Percentiles rank a stretch among this genome's conserved stretches.
These are phyloP conservation scores for Brachyrhaphis roseni DNA, from an alignment of 2,797 vertebrate genomes.

Conservation along the genomic window DNA sequence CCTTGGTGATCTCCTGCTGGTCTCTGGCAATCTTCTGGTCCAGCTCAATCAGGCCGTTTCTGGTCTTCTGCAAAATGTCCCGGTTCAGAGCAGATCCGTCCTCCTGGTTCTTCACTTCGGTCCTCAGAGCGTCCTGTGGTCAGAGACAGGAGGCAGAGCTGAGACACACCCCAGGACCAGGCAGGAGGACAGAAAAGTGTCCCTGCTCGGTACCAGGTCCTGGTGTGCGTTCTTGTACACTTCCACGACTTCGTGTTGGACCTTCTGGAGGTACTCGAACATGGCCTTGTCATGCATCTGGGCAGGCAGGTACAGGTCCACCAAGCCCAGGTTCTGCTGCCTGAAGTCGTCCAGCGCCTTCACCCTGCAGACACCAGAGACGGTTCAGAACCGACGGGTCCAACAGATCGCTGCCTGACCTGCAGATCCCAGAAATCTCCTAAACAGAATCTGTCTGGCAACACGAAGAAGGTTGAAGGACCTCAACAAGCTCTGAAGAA, in stretches of 20 bases:
- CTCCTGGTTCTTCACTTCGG: background rate
- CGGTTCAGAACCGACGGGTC: background rate
- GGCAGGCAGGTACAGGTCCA: background rate
- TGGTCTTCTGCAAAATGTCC: background rate
- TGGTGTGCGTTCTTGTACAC: background rate
- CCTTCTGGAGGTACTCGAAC: background rate
- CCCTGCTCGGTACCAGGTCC: slow-evolving; percentile 11
- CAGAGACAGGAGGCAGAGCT: background rate
- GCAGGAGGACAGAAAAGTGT: background rate
- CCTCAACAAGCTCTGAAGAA: background rate
- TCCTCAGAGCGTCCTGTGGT: rapidly evolving
- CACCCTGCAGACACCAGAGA: slow-evolving; percentile 32
- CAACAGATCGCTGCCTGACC: background rate
- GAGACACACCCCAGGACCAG: background rate
- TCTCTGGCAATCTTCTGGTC: rapidly evolving
- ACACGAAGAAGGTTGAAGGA: background rate
- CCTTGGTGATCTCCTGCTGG: rapidly evolving
- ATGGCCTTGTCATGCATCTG: background rate
- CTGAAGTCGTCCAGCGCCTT: rapidly evolving
- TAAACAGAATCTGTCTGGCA: background rate
- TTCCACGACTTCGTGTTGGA: background rate
- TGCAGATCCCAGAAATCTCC: background rate
- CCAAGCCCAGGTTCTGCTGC: background rate
- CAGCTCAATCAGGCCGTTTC: rapidly evolving
- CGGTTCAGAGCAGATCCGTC: background rate